A percentile compares a stretch with the other conserved stretches of the same genome.
phyloP scores from a whole-genome alignment of 2,888 invertebrate species.

The Orthonevra nobilis region DNA sequence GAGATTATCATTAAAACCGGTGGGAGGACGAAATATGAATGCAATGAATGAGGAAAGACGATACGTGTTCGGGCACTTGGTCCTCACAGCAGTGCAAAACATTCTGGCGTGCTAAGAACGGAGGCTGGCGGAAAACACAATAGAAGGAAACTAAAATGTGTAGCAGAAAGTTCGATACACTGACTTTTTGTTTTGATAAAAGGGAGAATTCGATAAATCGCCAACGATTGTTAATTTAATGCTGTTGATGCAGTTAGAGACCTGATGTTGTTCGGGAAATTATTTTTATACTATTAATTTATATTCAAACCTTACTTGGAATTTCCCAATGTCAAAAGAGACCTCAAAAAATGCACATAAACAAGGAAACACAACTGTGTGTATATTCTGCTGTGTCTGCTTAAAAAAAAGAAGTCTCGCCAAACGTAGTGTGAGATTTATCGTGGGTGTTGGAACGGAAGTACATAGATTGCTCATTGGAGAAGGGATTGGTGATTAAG shows the following conservation, averaged over 20 bases:
- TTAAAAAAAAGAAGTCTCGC: no score
- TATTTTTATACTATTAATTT: background rate
- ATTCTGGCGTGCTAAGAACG: conserved; percentile 24
- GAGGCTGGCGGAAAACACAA: conserved; percentile 39
- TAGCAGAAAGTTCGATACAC: conserved; percentile 41
- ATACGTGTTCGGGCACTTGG: conserved; percentile 59
- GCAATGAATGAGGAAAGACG: conserved; percentile 61
- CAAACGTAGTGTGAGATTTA: no score
- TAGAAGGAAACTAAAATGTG: conserved; percentile 27
- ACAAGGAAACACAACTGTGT: no score
- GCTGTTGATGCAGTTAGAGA: no score
- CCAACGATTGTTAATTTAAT: conserved; percentile 35
- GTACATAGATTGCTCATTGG: conserved; percentile 50
- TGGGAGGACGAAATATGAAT: conserved; percentile 75
- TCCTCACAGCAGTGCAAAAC: conserved; percentile 49
- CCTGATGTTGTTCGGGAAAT: conserved; percentile 23
- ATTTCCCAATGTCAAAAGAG: no score
- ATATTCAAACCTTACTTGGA: no score
- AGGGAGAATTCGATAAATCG: background rate
- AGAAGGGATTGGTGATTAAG: conserved; percentile 11
- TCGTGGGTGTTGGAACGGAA: conserved; percentile 54
- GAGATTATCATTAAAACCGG: conserved; percentile 80
- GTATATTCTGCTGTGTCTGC: no score
- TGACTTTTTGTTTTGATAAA: no score
- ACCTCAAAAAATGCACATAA: no score